phyloP scores from a whole-genome alignment of 1,140 invertebrate species.

The Cecropterus lyciades region DNA sequence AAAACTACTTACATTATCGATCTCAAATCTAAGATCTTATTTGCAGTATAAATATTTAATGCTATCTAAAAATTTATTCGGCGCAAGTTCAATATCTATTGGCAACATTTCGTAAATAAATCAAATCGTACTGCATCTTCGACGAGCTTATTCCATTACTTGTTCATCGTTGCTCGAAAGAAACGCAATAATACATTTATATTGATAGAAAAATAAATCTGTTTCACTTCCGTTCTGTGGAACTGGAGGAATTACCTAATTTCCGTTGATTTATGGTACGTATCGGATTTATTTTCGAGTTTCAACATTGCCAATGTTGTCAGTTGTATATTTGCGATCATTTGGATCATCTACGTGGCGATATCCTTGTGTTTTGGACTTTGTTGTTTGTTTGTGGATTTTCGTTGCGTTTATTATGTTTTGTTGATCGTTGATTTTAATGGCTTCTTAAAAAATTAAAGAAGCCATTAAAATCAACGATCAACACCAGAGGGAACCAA shows the following conservation, averaged over 20 bases:
- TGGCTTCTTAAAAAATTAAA: too few relatives aligned
- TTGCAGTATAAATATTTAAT: neutral
- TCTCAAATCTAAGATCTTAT: neutral
- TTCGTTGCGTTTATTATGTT: too few relatives aligned
- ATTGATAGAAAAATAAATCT: slow-evolving; percentile 32
- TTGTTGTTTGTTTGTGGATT: too few relatives aligned
- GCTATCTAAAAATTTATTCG: neutral
- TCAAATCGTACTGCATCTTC: slow-evolving; percentile 22
- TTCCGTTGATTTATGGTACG: slow-evolving; percentile 16
- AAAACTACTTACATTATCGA: too few relatives aligned
- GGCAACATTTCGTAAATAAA: slow-evolving; percentile 19
- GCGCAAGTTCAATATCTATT: slow-evolving; percentile 16
- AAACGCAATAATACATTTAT: slow-evolving; percentile 23
- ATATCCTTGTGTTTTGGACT: too few relatives aligned
- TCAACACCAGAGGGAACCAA: too few relatives aligned
- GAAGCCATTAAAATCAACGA: too few relatives aligned
- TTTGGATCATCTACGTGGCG: too few relatives aligned
- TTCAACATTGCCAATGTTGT: too few relatives aligned
- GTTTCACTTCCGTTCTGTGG: neutral
- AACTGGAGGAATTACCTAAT: slow-evolving; percentile 12
- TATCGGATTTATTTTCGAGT: slow-evolving; percentile 15
- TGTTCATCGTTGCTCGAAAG: slow-evolving; percentile 4
- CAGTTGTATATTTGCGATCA: too few relatives aligned
- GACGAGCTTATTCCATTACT: slow-evolving; percentile 27
- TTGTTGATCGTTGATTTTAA: too few relatives aligned